Percentiles rank a stretch among this genome's conserved stretches.
These are phyloP conservation scores for Erythrocercus mccallii DNA, from an alignment of 2,113 vertebrate genomes.

Conservation along the genomic window DNA sequence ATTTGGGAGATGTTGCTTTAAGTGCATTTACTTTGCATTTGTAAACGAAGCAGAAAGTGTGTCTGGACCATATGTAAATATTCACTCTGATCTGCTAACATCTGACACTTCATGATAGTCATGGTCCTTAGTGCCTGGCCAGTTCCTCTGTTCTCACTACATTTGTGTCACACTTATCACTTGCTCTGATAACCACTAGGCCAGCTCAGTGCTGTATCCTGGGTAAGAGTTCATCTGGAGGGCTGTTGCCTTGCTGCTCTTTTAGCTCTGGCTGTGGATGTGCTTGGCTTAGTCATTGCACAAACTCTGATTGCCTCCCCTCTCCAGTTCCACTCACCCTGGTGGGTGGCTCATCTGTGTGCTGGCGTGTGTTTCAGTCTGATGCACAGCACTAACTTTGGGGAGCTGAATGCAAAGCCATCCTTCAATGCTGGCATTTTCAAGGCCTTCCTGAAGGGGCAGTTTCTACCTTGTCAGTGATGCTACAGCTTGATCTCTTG, in stretches of 20 bases:
- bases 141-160: neutral
- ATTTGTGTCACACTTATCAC: neutral
- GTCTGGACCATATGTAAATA: neutral
- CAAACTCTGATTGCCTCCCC: neutral
- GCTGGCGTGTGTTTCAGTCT: fast-evolving
- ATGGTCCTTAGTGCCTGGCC: neutral
- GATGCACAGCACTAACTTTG: neutral
- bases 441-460: fast-evolving
- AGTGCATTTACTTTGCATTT: neutral
- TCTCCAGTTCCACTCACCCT: neutral
- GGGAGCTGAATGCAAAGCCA: neutral
- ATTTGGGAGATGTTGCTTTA: neutral
- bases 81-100: neutral
- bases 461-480: neutral
- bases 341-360: fast-evolving
- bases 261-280: neutral
- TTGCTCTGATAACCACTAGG: neutral
- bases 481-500: neutral
- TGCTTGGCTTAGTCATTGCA: neutral
- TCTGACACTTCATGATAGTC: neutral
- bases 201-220: neutral
- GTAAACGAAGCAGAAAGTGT: neutral
- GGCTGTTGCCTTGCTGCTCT: neutral
- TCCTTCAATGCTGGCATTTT: fast-evolving
- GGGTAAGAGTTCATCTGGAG: neutral